phyloP scores from a whole-genome alignment of 2,797 vertebrate genomes.

The Serranus cabrilla region DNA sequence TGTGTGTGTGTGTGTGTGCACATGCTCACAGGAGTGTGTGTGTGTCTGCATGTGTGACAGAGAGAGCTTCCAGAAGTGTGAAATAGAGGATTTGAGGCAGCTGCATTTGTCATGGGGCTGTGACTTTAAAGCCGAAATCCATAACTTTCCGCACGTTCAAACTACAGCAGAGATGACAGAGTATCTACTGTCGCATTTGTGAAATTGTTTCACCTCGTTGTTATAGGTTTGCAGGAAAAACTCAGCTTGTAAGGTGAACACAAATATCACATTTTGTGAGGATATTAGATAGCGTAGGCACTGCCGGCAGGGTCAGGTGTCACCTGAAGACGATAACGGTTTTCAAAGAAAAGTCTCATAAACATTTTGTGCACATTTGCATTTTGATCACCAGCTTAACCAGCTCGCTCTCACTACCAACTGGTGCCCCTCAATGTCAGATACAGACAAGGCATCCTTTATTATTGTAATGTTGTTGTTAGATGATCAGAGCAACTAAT shows the following conservation, averaged over 20 bases:
- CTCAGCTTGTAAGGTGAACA: slow-evolving; percentile 6
- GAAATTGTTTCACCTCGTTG: slow-evolving; percentile 38
- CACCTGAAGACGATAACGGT: slow-evolving; percentile 2
- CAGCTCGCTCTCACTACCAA: too few species aligned
- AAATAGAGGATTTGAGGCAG: slow-evolving; percentile 78
- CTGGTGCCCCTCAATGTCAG: too few species aligned
- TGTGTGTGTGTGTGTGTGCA: slow-evolving; percentile 36
- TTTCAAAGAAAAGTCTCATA: not conserved
- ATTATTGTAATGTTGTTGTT: too few species aligned
- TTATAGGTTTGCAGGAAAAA: slow-evolving; percentile 16
- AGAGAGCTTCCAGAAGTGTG: slow-evolving; percentile 65
- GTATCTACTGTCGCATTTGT: slow-evolving; percentile 40
- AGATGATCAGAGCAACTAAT: too few species aligned
- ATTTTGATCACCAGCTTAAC: not conserved
- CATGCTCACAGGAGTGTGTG: slow-evolving; percentile 26
- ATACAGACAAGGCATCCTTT: too few species aligned
- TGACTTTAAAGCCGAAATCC: slow-evolving; percentile 71
- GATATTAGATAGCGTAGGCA: not conserved
- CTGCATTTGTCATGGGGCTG: slow-evolving; percentile 75
- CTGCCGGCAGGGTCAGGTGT: not conserved
- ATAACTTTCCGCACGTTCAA: slow-evolving; percentile 65
- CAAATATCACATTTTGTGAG: not conserved
- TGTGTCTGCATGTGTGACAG: slow-evolving; percentile 46
- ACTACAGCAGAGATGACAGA: slow-evolving; percentile 49
- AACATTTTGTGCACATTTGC: not conserved